Conservation (phyloP, 2,888 invertebrate species). For the Drosophila rubida region DNA sequence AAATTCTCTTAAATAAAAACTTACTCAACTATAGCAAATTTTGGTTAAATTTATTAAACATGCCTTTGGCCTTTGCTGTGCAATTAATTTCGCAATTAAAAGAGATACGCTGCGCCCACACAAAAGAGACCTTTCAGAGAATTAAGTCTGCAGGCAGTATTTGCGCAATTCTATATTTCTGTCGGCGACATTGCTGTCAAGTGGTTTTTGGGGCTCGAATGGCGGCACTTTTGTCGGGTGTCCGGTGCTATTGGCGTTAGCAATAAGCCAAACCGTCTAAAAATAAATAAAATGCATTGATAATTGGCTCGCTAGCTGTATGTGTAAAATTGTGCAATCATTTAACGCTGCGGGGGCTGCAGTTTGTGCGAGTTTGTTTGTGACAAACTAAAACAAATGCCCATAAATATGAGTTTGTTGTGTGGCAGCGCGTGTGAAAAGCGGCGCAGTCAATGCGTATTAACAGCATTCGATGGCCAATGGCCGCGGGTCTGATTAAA, state of each 20-base stretch:
- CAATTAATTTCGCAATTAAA: background rate
- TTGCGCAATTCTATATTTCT: background rate
- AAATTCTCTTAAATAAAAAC: no score
- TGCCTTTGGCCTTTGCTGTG: background rate
- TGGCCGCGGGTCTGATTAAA: constrained; percentile 70
- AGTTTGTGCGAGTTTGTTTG: constrained; percentile 68
- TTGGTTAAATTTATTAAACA: background rate
- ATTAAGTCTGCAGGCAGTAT: background rate
- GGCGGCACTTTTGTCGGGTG: constrained; percentile 31
- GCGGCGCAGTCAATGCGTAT: constrained; percentile 62
- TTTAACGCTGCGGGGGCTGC: constrained; percentile 47
- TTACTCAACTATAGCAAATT: no score
- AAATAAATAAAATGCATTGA: constrained; percentile 63
- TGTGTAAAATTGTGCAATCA: constrained; percentile 66
- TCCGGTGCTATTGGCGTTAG: constrained; percentile 29
- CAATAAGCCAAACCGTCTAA: constrained; percentile 69
- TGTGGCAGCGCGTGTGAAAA: constrained; percentile 42
- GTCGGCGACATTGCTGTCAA: background rate
- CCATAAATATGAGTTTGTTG: constrained; percentile 3
- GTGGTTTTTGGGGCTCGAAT: background rate
- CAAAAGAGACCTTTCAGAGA: background rate
- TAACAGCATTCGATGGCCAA: constrained; percentile 54
- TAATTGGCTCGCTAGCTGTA: constrained; percentile 53
- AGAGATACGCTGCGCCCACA: background rate
- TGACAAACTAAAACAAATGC: constrained; percentile 69